These are phyloP conservation scores for Ophraella communa DNA, from an alignment of 2,888 invertebrate species.

Conservation along the genomic window DNA sequence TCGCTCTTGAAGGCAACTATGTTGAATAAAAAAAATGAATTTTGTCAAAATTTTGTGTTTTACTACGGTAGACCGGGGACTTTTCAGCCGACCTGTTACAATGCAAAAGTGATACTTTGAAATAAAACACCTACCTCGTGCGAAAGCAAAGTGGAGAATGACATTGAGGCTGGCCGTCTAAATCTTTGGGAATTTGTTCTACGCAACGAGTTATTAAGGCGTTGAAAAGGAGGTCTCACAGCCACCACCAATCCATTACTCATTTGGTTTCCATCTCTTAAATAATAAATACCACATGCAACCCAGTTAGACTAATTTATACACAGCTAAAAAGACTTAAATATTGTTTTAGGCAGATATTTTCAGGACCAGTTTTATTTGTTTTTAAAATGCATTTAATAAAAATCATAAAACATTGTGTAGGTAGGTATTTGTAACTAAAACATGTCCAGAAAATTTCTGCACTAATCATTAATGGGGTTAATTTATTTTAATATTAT, in stretches of 20 bases:
- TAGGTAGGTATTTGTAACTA: too few species aligned
- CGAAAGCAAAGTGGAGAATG: constrained; percentile 41
- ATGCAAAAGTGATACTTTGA: neutral
- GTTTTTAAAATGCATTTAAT: neutral
- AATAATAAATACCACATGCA: constrained; percentile 50
- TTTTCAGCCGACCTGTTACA: too few species aligned
- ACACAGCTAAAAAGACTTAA: neutral
- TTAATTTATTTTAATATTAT: too few species aligned
- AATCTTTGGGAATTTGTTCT: constrained; percentile 52
- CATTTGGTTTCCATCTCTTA: constrained; percentile 57
- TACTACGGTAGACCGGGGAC: too few species aligned
- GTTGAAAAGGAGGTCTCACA: constrained; percentile 55
- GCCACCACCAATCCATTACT: constrained; percentile 57
- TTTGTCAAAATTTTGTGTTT: too few species aligned
- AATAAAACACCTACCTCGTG: constrained; percentile 48
- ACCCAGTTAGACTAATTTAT: constrained; percentile 42
- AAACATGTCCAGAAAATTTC: too few species aligned
- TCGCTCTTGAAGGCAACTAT: too few species aligned
- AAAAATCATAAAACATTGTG: too few species aligned
- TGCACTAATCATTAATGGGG: too few species aligned
- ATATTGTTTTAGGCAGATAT: neutral
- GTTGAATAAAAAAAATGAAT: too few species aligned
- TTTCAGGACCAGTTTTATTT: neutral
- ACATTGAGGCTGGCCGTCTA: constrained; percentile 49
- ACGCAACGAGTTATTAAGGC: constrained; percentile 57